These are phyloP conservation scores for Rhabdophis nuchalis DNA, from an alignment of 2,797 vertebrate species.

Conservation along the genomic window DNA sequence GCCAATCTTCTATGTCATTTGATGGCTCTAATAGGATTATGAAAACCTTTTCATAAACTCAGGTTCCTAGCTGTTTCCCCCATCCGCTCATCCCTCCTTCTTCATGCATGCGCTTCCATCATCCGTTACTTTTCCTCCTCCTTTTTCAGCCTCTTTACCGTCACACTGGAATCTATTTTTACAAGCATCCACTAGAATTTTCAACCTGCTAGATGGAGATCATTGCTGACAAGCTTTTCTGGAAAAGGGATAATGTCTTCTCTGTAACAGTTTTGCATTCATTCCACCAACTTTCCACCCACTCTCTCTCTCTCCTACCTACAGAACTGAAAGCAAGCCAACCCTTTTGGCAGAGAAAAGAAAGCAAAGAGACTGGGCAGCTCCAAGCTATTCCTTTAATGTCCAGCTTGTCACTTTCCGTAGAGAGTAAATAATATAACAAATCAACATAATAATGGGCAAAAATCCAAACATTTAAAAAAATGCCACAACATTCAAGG, in stretches of 20 bases:
- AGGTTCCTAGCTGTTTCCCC: not conserved
- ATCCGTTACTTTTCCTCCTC: not conserved
- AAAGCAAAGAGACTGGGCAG: not conserved
- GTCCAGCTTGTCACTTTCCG: not conserved
- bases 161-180: constrained; percentile 17
- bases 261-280: constrained; percentile 4
- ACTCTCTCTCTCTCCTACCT: not conserved
- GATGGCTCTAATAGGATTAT: constrained; percentile 31
- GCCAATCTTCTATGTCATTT: constrained; percentile 16
- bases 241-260: constrained; percentile 12
- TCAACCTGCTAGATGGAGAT: constrained; percentile 18
- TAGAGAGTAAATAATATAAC: not conserved
- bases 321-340: not conserved
- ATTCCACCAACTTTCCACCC: constrained; percentile 10
- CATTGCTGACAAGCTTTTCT: constrained; percentile 7
- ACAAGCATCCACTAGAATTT: constrained; percentile 4
- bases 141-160: not conserved
- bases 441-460: not conserved
- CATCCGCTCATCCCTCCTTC: not conserved
- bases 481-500: not conserved
- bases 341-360: not conserved
- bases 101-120: not conserved
- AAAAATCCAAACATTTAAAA: not conserved
- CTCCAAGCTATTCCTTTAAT: not conserved
- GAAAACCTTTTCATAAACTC: constrained; percentile 12